Evolutionary conservation across 2,797 vertebrate genomes (phyloP).

Genomic region (Gadopsis bispinosus): DNA sequence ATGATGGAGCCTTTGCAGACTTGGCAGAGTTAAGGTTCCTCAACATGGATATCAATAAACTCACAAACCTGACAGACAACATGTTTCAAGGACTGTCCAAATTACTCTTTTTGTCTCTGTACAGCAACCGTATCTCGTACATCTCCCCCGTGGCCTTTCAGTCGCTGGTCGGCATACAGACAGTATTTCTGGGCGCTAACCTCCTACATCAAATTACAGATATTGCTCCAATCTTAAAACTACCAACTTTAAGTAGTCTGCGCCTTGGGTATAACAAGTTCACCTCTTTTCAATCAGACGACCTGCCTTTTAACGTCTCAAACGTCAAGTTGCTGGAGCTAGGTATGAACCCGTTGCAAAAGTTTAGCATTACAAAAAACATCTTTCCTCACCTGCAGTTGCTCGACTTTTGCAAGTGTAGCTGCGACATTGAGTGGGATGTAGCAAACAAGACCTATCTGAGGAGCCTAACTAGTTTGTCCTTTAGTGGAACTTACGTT

Average conservation of each 20-base stretch:
- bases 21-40: neutral
- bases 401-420: neutral
- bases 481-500: rapidly evolving
- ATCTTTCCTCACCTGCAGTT: conserved; percentile 18
- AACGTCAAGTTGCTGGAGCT: neutral
- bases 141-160: conserved; percentile 3
- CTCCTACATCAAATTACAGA: neutral
- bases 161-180: neutral
- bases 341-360: neutral
- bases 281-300: neutral
- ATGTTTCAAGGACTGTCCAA: conserved; percentile 30
- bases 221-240: neutral
- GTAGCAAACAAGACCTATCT: conserved; percentile 13
- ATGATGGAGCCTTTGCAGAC: conserved; percentile 14
- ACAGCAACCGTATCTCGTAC: neutral
- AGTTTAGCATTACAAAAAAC: conserved; percentile 24
- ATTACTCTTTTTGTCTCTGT: neutral
- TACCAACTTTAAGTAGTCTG: neutral
- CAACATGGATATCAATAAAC: neutral
- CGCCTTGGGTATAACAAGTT: neutral
- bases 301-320: conserved; percentile 9
- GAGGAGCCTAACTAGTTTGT: conserved; percentile 4
- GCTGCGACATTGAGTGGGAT: conserved; percentile 3
- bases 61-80: conserved; percentile 17
- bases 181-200: neutral